Conservation (phyloP, 92 coral and sea anemone genomes). For the Parazoanthus swiftii region DNA sequence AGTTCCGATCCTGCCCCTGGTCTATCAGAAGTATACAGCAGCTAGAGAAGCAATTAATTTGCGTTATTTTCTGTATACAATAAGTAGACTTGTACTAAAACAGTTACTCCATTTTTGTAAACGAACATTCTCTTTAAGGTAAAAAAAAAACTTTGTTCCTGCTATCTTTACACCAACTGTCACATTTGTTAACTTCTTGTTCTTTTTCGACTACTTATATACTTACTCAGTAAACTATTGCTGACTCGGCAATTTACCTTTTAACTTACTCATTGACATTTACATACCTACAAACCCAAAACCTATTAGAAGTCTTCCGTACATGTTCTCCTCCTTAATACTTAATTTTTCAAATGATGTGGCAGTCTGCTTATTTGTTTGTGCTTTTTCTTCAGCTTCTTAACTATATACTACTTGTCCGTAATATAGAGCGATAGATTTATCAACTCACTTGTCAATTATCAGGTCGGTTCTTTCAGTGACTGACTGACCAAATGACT, state of each 20-base stretch:
- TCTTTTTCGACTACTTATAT: too few relatives aligned
- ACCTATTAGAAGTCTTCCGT: too few relatives aligned
- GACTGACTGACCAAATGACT: not conserved
- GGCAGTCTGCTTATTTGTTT: not conserved
- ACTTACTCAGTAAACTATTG: too few relatives aligned
- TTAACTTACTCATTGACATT: not conserved
- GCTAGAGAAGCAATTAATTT: not conserved
- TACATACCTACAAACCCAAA: not conserved
- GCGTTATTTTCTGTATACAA: too few relatives aligned
- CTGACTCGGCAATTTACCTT: too few relatives aligned
- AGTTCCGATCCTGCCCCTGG: not conserved
- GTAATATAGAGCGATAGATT: too few relatives aligned
- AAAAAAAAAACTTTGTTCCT: not conserved
- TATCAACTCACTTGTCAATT: too few relatives aligned
- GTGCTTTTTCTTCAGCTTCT: not conserved
- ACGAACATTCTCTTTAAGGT: too few relatives aligned
- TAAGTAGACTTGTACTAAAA: not conserved
- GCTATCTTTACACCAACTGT: not conserved
- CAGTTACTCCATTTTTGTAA: not conserved
- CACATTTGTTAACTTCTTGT: too few relatives aligned
- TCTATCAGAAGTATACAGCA: too few relatives aligned
- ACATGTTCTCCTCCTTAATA: not conserved
- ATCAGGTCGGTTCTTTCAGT: too few relatives aligned
- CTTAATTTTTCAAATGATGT: not conserved
- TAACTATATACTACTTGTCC: not conserved